Evolutionary conservation across 1,140 invertebrate species (phyloP).

Genomic region (Ceratosolen fusciceps): DNA sequence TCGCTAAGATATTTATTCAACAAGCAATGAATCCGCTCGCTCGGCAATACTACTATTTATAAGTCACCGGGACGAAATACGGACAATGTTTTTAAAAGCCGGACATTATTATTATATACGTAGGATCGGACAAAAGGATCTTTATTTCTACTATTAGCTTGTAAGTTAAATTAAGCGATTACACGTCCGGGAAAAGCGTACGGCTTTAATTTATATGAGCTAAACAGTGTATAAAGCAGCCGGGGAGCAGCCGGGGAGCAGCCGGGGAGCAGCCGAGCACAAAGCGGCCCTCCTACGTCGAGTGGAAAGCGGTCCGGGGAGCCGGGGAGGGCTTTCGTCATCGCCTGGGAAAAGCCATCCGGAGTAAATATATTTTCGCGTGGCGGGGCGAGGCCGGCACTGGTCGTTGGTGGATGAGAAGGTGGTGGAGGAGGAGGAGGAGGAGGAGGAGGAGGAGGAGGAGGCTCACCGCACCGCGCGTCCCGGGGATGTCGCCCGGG

Average conservation of each 20-base stretch:
- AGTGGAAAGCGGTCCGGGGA: neutral
- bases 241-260: neutral
- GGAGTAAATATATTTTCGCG: too few species aligned
- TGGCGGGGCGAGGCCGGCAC: too few species aligned
- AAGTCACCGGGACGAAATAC: neutral
- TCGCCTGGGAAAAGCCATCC: neutral
- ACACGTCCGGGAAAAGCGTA: neutral
- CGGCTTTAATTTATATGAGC: neutral
- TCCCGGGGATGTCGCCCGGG: too few species aligned
- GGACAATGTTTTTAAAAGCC: neutral
- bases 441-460: too few species aligned
- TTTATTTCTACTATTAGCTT: neutral
- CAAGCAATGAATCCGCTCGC: neutral
- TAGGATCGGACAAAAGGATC: neutral
- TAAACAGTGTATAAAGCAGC: neutral
- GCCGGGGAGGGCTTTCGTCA: neutral
- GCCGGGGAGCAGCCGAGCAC: too few species aligned
- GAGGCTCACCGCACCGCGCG: too few species aligned
- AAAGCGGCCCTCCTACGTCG: too few species aligned
- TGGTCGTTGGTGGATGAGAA: too few species aligned
- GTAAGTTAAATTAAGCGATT: neutral
- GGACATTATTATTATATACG: neutral
- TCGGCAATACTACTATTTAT: neutral
- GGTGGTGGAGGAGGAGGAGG: too few species aligned
- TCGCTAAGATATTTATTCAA: neutral